Evolutionary conservation across 2,888 invertebrate genomes (phyloP).

Genomic region (Monochamus alternatus): DNA sequence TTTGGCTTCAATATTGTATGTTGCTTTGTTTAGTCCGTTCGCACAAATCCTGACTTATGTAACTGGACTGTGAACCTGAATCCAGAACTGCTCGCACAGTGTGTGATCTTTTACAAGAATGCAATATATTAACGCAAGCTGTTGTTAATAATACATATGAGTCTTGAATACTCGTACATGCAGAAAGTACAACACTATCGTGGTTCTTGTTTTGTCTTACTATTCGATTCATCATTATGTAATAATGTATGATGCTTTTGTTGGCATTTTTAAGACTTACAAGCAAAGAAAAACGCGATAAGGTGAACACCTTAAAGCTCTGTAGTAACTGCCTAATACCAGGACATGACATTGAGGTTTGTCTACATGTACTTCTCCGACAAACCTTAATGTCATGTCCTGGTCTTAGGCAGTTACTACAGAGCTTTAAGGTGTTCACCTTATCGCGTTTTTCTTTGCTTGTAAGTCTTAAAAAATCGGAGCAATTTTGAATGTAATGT

Average conservation of each 20-base stretch:
- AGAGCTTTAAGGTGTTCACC: background rate
- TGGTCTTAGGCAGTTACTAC: constrained; percentile 8
- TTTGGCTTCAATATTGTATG: no score
- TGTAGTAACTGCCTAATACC: constrained; percentile 12
- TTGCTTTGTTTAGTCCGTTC: no score
- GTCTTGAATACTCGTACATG: background rate
- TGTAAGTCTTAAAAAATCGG: background rate
- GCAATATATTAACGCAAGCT: constrained; percentile 1
- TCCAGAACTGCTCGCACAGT: constrained; percentile 20
- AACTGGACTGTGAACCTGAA: no score
- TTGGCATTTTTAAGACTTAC: constrained; percentile 21
- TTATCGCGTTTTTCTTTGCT: background rate
- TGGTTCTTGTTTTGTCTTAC: background rate
- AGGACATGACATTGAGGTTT: no score
- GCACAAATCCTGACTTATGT: no score
- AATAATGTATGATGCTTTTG: constrained; percentile 15
- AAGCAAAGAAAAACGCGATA: no score
- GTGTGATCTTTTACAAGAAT: background rate
- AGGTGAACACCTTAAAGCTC: background rate
- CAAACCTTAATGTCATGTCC: constrained; percentile 16
- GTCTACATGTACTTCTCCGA: constrained; percentile 7
- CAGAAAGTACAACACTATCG: background rate
- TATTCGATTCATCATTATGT: background rate
- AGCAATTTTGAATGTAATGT: constrained; percentile 18
- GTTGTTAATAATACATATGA: constrained; percentile 4